Percentiles rank a stretch among this genome's conserved stretches.
These are phyloP conservation scores for Ctenopoma multispine DNA, from an alignment of 2,797 vertebrate genomes.

Conservation along the genomic window DNA sequence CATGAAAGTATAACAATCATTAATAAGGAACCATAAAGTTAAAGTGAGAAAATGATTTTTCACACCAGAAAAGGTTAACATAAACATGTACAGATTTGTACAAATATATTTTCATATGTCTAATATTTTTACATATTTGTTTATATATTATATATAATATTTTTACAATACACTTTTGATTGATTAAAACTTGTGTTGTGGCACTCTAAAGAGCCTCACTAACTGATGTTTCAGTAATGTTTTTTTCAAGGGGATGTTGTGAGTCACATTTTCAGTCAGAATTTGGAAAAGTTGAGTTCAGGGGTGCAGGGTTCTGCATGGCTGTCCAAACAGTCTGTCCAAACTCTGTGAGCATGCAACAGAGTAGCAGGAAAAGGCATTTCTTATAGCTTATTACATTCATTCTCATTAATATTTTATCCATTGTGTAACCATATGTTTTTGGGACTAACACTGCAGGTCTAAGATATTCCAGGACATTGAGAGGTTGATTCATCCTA, in stretches of 20 bases:
- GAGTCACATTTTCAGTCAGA: background rate
- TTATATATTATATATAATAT: too few species aligned
- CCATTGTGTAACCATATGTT: slow-evolving; percentile 10
- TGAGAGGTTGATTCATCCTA: slow-evolving; percentile 95
- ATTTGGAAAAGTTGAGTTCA: background rate
- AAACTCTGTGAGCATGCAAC: too few species aligned
- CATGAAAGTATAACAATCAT: background rate
- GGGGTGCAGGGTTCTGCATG: background rate
- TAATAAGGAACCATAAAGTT: background rate
- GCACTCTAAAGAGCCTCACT: background rate
- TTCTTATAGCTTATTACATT: background rate
- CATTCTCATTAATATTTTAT: background rate
- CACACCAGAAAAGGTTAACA: too few species aligned
- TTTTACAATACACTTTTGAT: too few species aligned
- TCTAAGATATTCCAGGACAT: slow-evolving; percentile 98
- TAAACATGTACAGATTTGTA: too few species aligned
- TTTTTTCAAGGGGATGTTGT: background rate
- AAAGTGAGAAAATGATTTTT: background rate
- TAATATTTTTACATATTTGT: too few species aligned
- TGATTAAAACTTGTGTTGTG: too few species aligned
- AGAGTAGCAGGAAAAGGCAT: background rate
- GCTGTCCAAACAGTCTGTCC: background rate
- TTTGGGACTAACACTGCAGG: slow-evolving; percentile 76
- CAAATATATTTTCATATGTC: background rate
- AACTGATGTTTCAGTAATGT: background rate